Conservation (phyloP, 2,888 invertebrate genomes). For the Gari tellinella region DNA sequence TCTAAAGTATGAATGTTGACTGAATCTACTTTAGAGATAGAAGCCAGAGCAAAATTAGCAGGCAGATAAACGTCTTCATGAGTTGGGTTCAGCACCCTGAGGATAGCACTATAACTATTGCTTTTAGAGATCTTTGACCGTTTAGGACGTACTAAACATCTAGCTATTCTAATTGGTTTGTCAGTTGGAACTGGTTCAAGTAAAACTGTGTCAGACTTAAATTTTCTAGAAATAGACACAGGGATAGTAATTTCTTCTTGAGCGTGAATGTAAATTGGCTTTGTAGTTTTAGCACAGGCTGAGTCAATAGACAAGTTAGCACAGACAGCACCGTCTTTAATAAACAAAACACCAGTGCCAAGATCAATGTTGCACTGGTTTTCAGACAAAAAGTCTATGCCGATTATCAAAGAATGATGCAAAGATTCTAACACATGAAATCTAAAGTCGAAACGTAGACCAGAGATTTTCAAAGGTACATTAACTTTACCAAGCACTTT, state of each 20-base stretch:
- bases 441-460: constrained; percentile 5
- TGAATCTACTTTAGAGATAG: constrained; percentile 14
- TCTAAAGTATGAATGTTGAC: constrained; percentile 8
- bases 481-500: constrained; percentile 15
- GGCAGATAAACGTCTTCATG: constrained; percentile 10
- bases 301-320: neutral
- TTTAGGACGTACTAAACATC: neutral
- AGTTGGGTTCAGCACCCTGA: constrained; percentile 10
- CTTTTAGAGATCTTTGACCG: too few relatives aligned
- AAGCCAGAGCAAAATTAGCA: constrained; percentile 24
- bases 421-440: constrained; percentile 8
- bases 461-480: constrained; percentile 4
- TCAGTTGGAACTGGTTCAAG: neutral
- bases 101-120: neutral
- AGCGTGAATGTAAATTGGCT: neutral
- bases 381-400: constrained; percentile 6
- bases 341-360: neutral
- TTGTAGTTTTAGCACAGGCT: neutral
- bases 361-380: neutral
- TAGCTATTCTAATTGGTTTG: neutral
- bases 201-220: neutral
- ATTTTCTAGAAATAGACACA: neutral
- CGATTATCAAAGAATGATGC: constrained; percentile 11
- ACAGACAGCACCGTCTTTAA: neutral
- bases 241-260: neutral